Evolutionary conservation across 2,888 invertebrate genomes (phyloP), one percentile per base, ranked within the genome.

Genomic region (Lordiphosa fenestrarum): DNA sequence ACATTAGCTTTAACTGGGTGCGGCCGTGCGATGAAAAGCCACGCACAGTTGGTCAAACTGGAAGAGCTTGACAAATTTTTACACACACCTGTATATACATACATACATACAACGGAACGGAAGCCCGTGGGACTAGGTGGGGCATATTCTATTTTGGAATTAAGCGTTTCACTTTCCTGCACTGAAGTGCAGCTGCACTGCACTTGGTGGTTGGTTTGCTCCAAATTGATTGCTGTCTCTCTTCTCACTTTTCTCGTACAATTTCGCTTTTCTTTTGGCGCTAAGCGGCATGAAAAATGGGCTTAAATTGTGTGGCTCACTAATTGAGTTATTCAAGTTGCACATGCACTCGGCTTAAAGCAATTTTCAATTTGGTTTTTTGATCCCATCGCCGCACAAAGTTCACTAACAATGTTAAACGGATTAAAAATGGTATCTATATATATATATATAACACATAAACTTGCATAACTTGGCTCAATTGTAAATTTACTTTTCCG

Each of bases 291-390:
- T 71, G 52, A 66, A 73, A 83, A 84, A 76, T 49, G 65, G 61
- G 81, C 76, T 72, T 72, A 33, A 53, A 23, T 0, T 7, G 25
- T 7, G 7, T 53, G 42, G 53, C 38, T 30, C 49, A 52, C 76
- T 84, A 84, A 77, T 84, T 80, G 84, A 77, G 81, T 84, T 84
- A 76, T 64, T 56, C 48, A 46, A 59, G 62, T 69, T 73, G 76
- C 48, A 73, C 72, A 57, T 67, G 69, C 67, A 62, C 54, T 54
- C 30, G 6, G 61, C 64, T 54, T 51, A 73, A 64, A 39, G 47
- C 53, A 30, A 39, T 63, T 55, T 70, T 54, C 51, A 56, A 60
- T 58, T 33, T 10, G 13, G 21, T n/a, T 35, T 21, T 13, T 12
- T 9, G 15, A 13, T 41, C n/a, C 15, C 12, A 39, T 37, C 38